Evolutionary conservation across 2,797 vertebrate genomes (phyloP).

Genomic region (Tokudaia tokunoshimensis): DNA sequence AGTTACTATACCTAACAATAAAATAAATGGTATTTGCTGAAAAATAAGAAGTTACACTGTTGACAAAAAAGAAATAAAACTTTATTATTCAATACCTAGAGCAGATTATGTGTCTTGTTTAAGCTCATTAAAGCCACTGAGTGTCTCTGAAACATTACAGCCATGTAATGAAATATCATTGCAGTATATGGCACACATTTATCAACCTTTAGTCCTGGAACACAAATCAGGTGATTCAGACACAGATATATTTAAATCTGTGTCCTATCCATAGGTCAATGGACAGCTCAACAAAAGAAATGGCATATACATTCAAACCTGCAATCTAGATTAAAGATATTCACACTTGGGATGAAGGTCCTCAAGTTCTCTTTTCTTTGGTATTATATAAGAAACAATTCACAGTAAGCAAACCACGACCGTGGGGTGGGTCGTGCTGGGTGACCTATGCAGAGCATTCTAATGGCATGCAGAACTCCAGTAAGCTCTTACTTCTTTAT

Average conservation of each 20-base stretch:
- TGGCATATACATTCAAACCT: constrained; percentile 40
- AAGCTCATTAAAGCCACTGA: constrained; percentile 44
- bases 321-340: constrained; percentile 48
- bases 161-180: constrained; percentile 38
- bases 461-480: not conserved
- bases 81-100: constrained; percentile 36
- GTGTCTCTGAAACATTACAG: constrained; percentile 40
- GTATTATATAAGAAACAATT: constrained; percentile 2
- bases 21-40: constrained; percentile 47
- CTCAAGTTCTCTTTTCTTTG: constrained; percentile 37
- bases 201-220: constrained; percentile 56
- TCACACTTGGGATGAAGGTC: not conserved
- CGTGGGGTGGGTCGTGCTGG: not conserved
- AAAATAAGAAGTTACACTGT: constrained; percentile 59
- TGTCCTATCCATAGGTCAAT: constrained; percentile 8
- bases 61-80: constrained; percentile 48
- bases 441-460: not conserved
- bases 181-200: constrained; percentile 23
- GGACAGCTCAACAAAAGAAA: constrained; percentile 62
- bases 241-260: constrained; percentile 51
- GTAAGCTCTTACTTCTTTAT: not conserved
- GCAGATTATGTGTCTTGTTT: not conserved
- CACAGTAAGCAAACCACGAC: not conserved
- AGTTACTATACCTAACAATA: constrained; percentile 50
- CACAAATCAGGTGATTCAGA: constrained; percentile 58